phyloP scores from a whole-genome alignment of 2,113 vertebrate genomes.

The Tupaia tana region DNA sequence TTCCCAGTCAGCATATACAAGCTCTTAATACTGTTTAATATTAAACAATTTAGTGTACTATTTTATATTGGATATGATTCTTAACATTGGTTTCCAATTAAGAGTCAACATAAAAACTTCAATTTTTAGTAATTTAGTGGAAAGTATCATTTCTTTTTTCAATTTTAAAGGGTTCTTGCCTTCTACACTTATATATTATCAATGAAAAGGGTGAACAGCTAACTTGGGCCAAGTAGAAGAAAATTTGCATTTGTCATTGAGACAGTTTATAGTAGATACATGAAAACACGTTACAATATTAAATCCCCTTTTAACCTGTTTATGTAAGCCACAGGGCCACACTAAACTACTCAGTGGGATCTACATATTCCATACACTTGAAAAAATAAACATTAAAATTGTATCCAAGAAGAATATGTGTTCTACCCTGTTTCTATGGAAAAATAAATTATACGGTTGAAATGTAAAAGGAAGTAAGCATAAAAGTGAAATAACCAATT shows the following conservation, averaged over 20 bases:
- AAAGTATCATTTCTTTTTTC: slow-evolving; percentile 9
- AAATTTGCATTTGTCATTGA: not conserved
- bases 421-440: slow-evolving; percentile 39
- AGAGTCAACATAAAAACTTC: slow-evolving; percentile 44
- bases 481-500: slow-evolving; percentile 54
- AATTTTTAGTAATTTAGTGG: slow-evolving; percentile 15
- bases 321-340: slow-evolving; percentile 56
- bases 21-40: slow-evolving; percentile 70
- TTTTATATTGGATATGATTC: slow-evolving; percentile 61
- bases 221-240: slow-evolving; percentile 28
- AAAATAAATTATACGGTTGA: slow-evolving; percentile 65
- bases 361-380: slow-evolving; percentile 62
- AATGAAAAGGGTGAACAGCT: slow-evolving; percentile 59
- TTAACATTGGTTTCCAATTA: not conserved
- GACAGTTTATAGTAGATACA: slow-evolving; percentile 26
- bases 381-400: slow-evolving; percentile 56
- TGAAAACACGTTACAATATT: not conserved
- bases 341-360: slow-evolving; percentile 74
- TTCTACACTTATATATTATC: slow-evolving; percentile 47
- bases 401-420: slow-evolving; percentile 51
- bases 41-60: slow-evolving; percentile 56
- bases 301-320: slow-evolving; percentile 63
- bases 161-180: not conserved
- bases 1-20: slow-evolving; percentile 59
- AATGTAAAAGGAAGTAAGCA: slow-evolving; percentile 55